Conservation (phyloP, 2,797 vertebrate genomes). For the Lemur catta region DNA sequence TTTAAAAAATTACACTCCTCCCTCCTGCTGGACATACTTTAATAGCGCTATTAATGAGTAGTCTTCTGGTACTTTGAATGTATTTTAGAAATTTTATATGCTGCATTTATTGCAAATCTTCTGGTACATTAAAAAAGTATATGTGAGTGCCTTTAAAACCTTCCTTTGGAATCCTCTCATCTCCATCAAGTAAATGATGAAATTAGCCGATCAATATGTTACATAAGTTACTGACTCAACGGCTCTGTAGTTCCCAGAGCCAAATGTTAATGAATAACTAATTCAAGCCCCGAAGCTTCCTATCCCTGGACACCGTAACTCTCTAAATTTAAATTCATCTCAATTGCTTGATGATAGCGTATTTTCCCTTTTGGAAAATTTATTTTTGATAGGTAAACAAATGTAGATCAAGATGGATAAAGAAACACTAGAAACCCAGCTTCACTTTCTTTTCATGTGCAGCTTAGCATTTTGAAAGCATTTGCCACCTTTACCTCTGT, state of each 20-base stretch:
- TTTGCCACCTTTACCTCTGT: background rate
- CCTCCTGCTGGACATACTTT: background rate
- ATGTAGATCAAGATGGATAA: background rate
- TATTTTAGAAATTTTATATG: background rate
- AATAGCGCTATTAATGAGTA: background rate
- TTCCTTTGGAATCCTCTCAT: constrained; percentile 33
- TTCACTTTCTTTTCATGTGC: background rate
- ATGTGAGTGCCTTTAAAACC: background rate
- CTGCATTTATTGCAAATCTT: constrained; percentile 11
- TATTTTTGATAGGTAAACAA: constrained; percentile 1
- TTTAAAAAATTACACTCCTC: background rate
- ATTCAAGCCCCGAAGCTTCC: background rate
- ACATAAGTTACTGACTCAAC: background rate
- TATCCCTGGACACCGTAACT: background rate
- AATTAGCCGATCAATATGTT: constrained; percentile 44
- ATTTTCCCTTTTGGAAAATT: constrained; percentile 24
- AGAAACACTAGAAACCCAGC: background rate
- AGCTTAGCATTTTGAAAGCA: constrained; percentile 47
- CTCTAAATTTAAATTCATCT: constrained; percentile 37
- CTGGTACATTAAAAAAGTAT: background rate
- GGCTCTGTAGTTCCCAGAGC: background rate
- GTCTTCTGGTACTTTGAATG: background rate
- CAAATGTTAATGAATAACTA: constrained; percentile 30
- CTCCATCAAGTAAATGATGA: constrained; percentile 39
- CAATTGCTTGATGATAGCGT: background rate